Base-by-base conservation (phyloP, 2,888 invertebrate genomes). In the Heliothis peltigera region DNA sequence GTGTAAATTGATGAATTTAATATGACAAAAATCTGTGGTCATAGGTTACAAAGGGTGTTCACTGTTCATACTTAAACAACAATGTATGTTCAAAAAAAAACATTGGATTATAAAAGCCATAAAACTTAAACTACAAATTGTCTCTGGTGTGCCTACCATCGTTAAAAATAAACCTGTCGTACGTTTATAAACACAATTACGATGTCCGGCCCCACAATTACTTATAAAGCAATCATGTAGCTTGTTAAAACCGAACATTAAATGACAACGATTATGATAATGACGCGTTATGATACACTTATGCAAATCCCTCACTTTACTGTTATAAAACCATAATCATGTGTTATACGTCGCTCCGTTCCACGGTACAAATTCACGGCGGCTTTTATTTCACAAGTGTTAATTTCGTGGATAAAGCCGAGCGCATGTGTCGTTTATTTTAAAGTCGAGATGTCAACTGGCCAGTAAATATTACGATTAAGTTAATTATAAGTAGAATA, bases 221-320 rank as follows among this genome's bases (percentile, higher is more conserved):
- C 60, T 70, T 77, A 74, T 69, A 75, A 69, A 79, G 75, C 71
- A 74, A 80, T 80, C 67, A 76, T 67, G 70, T 56, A 55, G 59
- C 67, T 73, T 65, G 71, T 79, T 79, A 73, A 63, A 63, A 72
- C 64, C 64, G 49, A 58, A 53, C 21, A 61, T 71, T 74, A 64
- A 78, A 71, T 76, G 79, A 76, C 79, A 70, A 62, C 64, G 70
- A 77, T 79, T 80, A 80, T 79, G 76, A 39, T 70, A 82, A 84
- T 75, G 48, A 44, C 47, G 59, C 49, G 76, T 64, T 67, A 66
- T 64, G 53, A 79, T 76, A 74, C 75, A 75, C 75, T 68, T 72
- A 78, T 75, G 77, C 63, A 68, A 81, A 84, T 75, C 69, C 73
- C 57, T 70, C 51, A 72, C 58, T 72, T 51, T 63, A 71, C 72